phyloP scores from a whole-genome alignment of 2,113 vertebrate species.

The Oncorhynchus tshawytscha region DNA sequence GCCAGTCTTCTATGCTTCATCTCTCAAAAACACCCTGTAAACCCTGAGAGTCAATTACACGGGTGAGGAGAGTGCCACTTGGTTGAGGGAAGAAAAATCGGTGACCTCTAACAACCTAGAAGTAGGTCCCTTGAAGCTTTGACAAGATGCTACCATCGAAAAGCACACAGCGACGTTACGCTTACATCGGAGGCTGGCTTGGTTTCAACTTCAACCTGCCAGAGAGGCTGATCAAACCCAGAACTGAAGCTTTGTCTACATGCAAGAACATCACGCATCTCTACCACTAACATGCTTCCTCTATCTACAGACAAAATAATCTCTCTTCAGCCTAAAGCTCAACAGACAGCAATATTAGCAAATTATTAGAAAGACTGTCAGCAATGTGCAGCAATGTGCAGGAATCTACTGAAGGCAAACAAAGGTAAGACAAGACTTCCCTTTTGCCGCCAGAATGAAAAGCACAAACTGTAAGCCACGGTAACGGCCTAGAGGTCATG shows the following conservation, averaged over 20 bases:
- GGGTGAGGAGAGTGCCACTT: neutral
- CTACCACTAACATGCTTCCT: neutral
- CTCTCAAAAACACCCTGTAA: too few species aligned
- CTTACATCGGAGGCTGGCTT: conserved; percentile 65
- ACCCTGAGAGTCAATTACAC: neutral
- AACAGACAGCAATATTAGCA: too few species aligned
- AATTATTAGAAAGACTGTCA: conserved; percentile 11
- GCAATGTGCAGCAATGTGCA: conserved; percentile 11
- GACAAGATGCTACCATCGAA: neutral
- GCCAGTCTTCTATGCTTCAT: too few species aligned
- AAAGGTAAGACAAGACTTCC: conserved; percentile 79
- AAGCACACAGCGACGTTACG: conserved; percentile 32
- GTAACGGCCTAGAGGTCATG: conserved; percentile 66
- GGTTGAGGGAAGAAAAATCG: neutral
- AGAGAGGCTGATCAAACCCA: conserved; percentile 47
- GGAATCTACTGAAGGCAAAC: conserved; percentile 1
- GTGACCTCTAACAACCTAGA: too few species aligned
- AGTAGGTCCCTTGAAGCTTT: neutral
- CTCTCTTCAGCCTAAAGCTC: neutral
- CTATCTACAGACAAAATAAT: neutral
- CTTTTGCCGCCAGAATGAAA: conserved; percentile 98
- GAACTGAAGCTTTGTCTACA: too few species aligned
- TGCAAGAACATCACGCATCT: neutral
- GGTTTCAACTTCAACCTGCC: conserved; percentile 52
- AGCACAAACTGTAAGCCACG: conserved; percentile 94